Base-by-base conservation (phyloP, 2,113 vertebrate species). In the Canis aureus region DNA sequence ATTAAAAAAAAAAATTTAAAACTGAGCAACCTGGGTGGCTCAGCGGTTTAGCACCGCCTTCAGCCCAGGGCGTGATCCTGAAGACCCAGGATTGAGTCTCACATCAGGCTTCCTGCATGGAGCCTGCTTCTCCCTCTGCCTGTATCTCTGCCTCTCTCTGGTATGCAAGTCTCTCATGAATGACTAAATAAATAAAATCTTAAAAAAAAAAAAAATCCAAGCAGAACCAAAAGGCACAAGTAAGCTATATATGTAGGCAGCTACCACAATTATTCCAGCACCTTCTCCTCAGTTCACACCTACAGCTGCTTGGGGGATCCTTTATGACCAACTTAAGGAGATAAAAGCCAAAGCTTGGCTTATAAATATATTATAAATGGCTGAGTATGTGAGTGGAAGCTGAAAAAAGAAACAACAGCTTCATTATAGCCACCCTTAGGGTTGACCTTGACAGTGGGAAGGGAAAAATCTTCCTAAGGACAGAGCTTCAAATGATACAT, bases 1-100 rank as follows among this genome's bases (percentile, higher is more conserved):
- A 74, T 43, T 38, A 49, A 74, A 62, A 82, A 95, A 92, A 95
- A 23, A 96, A 95, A 23, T 94, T n/a, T 25, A 23, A 96, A 89
- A 43, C 43, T 43, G 43, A 43, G 43, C 43, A 43, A 43, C 6
- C 7, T 43, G 43, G 43, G 43, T 43, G 43, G 43, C 43, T 43
- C 43, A 43, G 43, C 43, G 7, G 43, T 43, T 43, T 43, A 43
- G 43, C 43, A 43, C 43, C 7, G 1, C 43, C 43, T 43, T 43
- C 43, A 43, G 43, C 43, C 43, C 43, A 43, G 43, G 43, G 43
- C 43, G 1, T 43, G 43, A 43, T 43, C 43, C 43, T 43, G 43
- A 6, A 43, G 43, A 43, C 43, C 43, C 43, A 43, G 43, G 43
- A 43, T 7, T 43, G 43, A 43, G 43, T 43, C 43, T 43, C 43